Evolutionary conservation across 2,113 vertebrate species (phyloP).

Genomic region (Benitochromis conjunctus): DNA sequence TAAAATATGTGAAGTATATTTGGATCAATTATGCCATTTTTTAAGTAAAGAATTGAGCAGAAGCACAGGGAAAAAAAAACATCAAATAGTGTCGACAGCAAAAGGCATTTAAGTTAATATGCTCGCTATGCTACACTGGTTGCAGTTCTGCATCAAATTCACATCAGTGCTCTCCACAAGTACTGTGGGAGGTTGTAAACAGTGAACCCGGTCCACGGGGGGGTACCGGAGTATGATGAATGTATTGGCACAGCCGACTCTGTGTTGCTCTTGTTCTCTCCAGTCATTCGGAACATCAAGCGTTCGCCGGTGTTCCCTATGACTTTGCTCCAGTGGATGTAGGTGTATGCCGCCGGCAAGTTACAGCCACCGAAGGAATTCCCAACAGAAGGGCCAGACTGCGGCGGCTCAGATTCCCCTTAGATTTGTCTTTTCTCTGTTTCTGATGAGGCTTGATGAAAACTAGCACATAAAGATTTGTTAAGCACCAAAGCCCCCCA

Average conservation of each 20-base stretch:
- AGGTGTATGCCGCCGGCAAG: slow-evolving; percentile 29
- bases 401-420: neutral
- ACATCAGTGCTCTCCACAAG: slow-evolving; percentile 4
- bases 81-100: neutral
- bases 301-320: slow-evolving; percentile 44
- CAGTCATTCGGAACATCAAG: slow-evolving; percentile 68
- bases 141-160: slow-evolving; percentile 33
- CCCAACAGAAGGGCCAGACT: slow-evolving; percentile 24
- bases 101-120: slow-evolving; percentile 6
- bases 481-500: neutral
- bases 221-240: slow-evolving; percentile 65
- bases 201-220: slow-evolving; percentile 12
- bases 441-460: slow-evolving; percentile 20
- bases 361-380: slow-evolving; percentile 34
- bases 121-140: neutral
- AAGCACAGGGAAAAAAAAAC: neutral
- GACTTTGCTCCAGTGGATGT: slow-evolving; percentile 60
- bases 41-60: neutral
- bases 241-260: slow-evolving; percentile 66
- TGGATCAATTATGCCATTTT: slow-evolving; percentile 10
- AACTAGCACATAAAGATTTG: slow-evolving; percentile 19
- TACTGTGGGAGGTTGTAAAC: slow-evolving; percentile 51
- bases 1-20: neutral
- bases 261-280: slow-evolving; percentile 63
- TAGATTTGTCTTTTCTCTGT: neutral